Evolutionary conservation across 1,140 invertebrate species (phyloP), one percentile per base, ranked within the genome.

Genomic region (Chionoecetes opilio): DNA sequence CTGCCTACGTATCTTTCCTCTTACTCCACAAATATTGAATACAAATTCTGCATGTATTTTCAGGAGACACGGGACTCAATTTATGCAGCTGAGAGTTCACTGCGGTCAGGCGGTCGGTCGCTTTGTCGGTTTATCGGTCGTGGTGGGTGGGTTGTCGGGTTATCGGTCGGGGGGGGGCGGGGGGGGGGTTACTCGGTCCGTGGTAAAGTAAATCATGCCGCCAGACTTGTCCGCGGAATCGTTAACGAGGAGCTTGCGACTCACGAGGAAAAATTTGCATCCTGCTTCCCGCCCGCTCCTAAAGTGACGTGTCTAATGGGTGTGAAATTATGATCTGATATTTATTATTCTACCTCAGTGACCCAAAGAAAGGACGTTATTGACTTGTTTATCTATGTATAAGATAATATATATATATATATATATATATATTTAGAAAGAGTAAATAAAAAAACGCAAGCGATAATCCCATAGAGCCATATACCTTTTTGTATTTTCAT

Each of bases 321-420:
- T 75, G n/a, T 75, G 63, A 75, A 75, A 75, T 75, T 75, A 75
- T 75, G 63, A 75, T 75, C n/a, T 75, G 26, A 75, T n/a, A n/a
- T 75, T 75, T n/a, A 8, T n/a, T 26, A n/a, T 75, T 8, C 63
- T 75, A 26, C 63, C 21, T 75, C 63, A 26, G 21, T n/a, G 46
- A 53, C 46, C 46, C 9, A 17, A 17, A 53, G 46, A 53, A 9
- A 11, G 46, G 46, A 3, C 46, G 11, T 53, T 53, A 53, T 53
- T 53, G 8, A 17, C 21, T 53, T 53, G 46, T 17, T 17, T 53
- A 2, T 53, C 21, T 53, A 11, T 53, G 21, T 11, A 53, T 53
- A 53, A 53, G 21, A 53, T 14, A 53, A 53, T 53, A 53, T 53
- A 53, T 14, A 31, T 6, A 8, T n/a, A 75, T 2, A 75, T n/a